phyloP scores from a whole-genome alignment of 1,140 invertebrate species.

The Mamestra configurata region DNA sequence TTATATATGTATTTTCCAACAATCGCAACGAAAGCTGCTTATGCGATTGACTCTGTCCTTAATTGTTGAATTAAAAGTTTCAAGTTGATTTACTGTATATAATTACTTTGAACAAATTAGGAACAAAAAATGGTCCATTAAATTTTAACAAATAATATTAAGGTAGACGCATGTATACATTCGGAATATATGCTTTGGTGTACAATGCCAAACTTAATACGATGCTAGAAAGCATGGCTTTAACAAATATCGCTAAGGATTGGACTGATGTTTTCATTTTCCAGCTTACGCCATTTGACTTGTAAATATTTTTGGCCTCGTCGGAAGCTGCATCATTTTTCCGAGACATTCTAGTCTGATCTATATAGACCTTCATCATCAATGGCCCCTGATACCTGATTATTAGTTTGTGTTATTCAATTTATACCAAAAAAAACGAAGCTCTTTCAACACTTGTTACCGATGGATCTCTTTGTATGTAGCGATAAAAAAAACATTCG shows the following conservation, averaged over 20 bases:
- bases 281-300: conserved; percentile 71
- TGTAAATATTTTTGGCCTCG: conserved; percentile 80
- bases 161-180: conserved; percentile 78
- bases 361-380: conserved; percentile 56
- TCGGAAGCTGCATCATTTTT: conserved; percentile 56
- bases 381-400: conserved; percentile 79
- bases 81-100: conserved; percentile 64
- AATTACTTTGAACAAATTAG: conserved; percentile 70
- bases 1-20: conserved; percentile 32
- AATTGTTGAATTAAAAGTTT: conserved; percentile 45
- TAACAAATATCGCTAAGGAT: conserved; percentile 70
- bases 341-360: conserved; percentile 81
- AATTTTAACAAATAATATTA: conserved; percentile 81
- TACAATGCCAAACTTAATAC: conserved; percentile 80
- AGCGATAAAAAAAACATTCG: conserved; percentile 78
- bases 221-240: conserved; percentile 81
- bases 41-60: conserved; percentile 20
- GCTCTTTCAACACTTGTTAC: conserved; percentile 84
- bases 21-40: background rate
- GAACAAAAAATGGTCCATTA: conserved; percentile 84
- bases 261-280: conserved; percentile 74
- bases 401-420: conserved; percentile 80
- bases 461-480: conserved; percentile 85
- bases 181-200: conserved; percentile 70
- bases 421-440: conserved; percentile 87